Evolutionary conservation across 2,113 vertebrate species (phyloP).

Genomic region (Protomyctophum bolini): DNA sequence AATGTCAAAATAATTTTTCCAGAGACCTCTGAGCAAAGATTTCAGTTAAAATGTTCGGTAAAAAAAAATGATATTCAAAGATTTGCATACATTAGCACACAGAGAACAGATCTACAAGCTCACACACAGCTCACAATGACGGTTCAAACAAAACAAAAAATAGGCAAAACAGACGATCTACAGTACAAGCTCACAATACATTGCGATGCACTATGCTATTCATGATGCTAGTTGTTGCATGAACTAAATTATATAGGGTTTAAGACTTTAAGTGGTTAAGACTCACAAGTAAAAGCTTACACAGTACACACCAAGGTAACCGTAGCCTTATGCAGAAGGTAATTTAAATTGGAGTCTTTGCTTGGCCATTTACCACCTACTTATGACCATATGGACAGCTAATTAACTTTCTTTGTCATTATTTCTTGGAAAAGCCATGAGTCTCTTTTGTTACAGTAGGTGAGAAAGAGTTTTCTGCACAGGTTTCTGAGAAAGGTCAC

Average conservation of each 20-base stretch:
- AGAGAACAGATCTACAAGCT: too few species aligned
- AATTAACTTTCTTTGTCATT: conserved; percentile 64
- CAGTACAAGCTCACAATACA: too few species aligned
- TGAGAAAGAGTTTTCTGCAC: conserved; percentile 24
- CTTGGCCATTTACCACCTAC: conserved; percentile 40
- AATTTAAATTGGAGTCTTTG: conserved; percentile 50
- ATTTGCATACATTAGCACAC: too few species aligned
- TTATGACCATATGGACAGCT: conserved; percentile 41
- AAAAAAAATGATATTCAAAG: too few species aligned
- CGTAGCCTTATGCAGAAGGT: conserved; percentile 17
- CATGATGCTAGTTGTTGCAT: too few species aligned
- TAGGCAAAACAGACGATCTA: too few species aligned
- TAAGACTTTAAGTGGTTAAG: conserved; percentile 3
- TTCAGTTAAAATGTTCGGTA: too few species aligned
- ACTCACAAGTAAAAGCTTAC: conserved; percentile 27
- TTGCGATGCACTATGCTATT: too few species aligned
- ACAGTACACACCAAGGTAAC: conserved; percentile 30
- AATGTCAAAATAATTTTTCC: too few species aligned
- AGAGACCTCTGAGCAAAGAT: too few species aligned
- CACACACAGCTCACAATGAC: too few species aligned
- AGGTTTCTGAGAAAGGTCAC: conserved; percentile 18
- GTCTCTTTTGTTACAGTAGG: conserved; percentile 12
- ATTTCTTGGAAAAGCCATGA: conserved; percentile 23
- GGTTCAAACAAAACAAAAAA: too few species aligned
- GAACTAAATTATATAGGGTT: not conserved